Evolutionary conservation across 2,113 vertebrate genomes (phyloP), one percentile per base, ranked within the genome.

Genomic region (Psettodes erumei): DNA sequence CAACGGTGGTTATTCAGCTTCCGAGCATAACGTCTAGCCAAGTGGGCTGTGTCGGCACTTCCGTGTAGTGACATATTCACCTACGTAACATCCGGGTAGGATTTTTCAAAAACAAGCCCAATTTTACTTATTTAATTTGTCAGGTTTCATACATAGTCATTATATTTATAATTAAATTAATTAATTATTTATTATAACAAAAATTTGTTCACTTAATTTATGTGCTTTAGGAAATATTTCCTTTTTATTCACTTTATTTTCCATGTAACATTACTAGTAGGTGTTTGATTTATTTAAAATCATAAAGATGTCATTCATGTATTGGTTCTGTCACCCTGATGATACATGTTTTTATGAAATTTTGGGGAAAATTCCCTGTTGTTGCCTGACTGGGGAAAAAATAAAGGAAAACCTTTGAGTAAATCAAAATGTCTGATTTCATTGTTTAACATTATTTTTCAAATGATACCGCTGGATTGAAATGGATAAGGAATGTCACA

Each of bases 31-130:
- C 58, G 70, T 23, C 35, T 28, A 11, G 40, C 16, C 18, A 27
- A 62, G 28, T 16, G 23, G 45, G 35, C 38, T 59, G 64, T 74
- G 76, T 47, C 74, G 68, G 67, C 53, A 84, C 80, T 90, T 89
- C 89, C 87, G 64, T 45, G 50, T 81, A 3, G 6, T 56, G 40
- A 81, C 79, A 6, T 77, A 48, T 54, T 12, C 0, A 2, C 0
- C 3, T n/a, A 21, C 82, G 86, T 75, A 43, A 88, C 33, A 70
- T 91, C 91, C 91, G 73, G 45, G 1, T 35, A 8, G 15, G 12
- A 27, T n/a, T n/a, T n/a, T n/a, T n/a, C n/a, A n/a, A n/a, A n/a
- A n/a, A n/a, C n/a, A n/a, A n/a, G n/a, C n/a, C n/a, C n/a, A n/a
- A n/a, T n/a, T n/a, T n/a, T n/a, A n/a, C 15, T 33, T n/a, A 16